Base-by-base conservation (phyloP, 2,888 invertebrate genomes). In the Melipona beecheii region DNA sequence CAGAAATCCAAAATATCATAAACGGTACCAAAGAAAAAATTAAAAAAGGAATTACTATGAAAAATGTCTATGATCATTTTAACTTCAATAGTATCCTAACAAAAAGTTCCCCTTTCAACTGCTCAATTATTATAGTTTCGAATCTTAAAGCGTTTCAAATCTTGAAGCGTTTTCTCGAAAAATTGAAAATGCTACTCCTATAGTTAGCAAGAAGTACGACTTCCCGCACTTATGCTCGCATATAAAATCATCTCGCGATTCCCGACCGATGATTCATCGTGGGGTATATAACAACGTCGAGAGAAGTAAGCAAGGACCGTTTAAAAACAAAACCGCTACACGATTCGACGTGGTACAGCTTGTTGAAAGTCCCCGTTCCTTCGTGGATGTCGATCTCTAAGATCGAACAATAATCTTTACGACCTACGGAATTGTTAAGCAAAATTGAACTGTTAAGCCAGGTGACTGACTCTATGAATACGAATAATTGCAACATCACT, bases 401-500 rank as follows among this genome's bases (percentile, higher is more conserved):
- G 13, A 74, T 78, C 69, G 62, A 27, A 27, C 13, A 58, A 54
- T 72, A 54, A 56, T 70, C 56, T 31, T 50, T 13, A 4, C 6
- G 17, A 50, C 1, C 43, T 43, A 43, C 17, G 58, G 21, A 52
- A 68, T 49, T 60, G 27, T 15, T n/a, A 13, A 49, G 21, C 17
- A 15, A 54, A 69, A 77, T 71, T 19, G 60, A 77, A 52, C 17
- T 43, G 54, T 50, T 43, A 9, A 52, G n/a, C 64, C 43, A 54
- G 49, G 24, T 6, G 4, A 13, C 43, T 43, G 43, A 56, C 65
- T 71, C 49, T n/a, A 56, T 80, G 75, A 82, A 80, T 82, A 82
- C 75, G 75, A 82, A 80, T 82, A 82, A 80, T 80, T 80, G 50
- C 73, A 66, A 54, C 58, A 60, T 64, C 80, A 66, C 49, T 58